Evolutionary conservation across 2,797 vertebrate species (phyloP).

Genomic region (Meda fulgida): DNA sequence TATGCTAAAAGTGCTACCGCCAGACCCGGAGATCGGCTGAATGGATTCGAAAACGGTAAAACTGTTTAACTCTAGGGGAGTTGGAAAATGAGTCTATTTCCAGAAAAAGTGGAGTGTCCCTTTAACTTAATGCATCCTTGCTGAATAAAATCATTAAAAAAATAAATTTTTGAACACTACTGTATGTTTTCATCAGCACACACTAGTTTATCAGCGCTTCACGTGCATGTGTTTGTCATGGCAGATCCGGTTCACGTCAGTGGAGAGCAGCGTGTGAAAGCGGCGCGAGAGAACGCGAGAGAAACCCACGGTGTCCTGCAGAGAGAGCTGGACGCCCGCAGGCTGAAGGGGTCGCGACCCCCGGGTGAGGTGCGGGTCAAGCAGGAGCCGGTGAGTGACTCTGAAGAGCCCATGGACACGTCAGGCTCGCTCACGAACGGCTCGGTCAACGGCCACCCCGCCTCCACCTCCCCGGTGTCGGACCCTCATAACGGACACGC

Average conservation of each 20-base stretch:
- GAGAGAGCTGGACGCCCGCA: constrained; percentile 81
- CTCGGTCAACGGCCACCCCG: constrained; percentile 84
- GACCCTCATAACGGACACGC: constrained; percentile 81
- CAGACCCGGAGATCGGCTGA: too few relatives aligned
- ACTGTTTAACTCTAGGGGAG: too few relatives aligned
- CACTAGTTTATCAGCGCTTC: neutral
- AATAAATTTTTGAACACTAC: too few relatives aligned
- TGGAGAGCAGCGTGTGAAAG: constrained; percentile 87
- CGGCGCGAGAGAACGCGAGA: constrained; percentile 82
- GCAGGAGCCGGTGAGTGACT: constrained; percentile 82
- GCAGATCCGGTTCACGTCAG: constrained; percentile 78
- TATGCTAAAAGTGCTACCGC: too few relatives aligned
- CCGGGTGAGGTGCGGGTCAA: constrained; percentile 74
- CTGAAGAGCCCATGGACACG: constrained; percentile 88
- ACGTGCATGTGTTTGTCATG: neutral
- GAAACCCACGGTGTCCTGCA: constrained; percentile 83
- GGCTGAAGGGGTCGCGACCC: constrained; percentile 45
- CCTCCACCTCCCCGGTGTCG: constrained; percentile 59
- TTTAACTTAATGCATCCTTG: neutral
- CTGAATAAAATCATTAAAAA: neutral
- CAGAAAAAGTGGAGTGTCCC: too few relatives aligned
- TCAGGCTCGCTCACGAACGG: constrained; percentile 76
- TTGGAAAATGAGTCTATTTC: too few relatives aligned
- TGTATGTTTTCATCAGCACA: too few relatives aligned
- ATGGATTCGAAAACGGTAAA: too few relatives aligned